Evolutionary conservation across 2,888 invertebrate species (phyloP), one percentile per base, ranked within the genome.

Genomic region (Colostygia pectinataria): DNA sequence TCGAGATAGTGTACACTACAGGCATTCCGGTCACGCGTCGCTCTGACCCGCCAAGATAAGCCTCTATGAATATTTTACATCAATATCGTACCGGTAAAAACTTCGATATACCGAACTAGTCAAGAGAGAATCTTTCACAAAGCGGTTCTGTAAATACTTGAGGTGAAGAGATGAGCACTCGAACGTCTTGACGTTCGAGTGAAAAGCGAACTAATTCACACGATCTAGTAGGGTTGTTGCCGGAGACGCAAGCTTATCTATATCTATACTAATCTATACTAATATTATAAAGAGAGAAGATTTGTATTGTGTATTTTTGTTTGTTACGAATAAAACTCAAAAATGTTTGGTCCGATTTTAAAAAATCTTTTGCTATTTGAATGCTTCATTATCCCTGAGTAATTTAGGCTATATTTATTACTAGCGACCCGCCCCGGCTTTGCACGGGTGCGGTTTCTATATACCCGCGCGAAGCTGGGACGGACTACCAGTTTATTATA

Each of bases 201-300:
- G 66, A 63, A 61, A 65, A 61, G 59, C 57, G 63, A 59, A 62
- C 63, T 61, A 59, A 67, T 74, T 71, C 73, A 66, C 74, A 74
- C 67, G 67, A 52, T 33, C 39, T 32, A 15, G 27, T 25, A 27
- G 18, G 34, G 37, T 5, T 38, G 33, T 18, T 10, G 4, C 15
- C 7, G 4, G 14, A 28, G 7, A 24, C 20, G 5, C 1, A 4
- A 6, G 2, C 20, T 20, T 20, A 3, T 4, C 18, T 18, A n/a
- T n/a, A n/a, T n/a, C n/a, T n/a, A n/a, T n/a, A n/a, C n/a, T n/a
- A n/a, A n/a, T n/a, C n/a, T n/a, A n/a, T n/a, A n/a, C n/a, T n/a
- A n/a, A n/a, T n/a, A n/a, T n/a, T n/a, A n/a, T n/a, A n/a, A n/a
- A n/a, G n/a, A n/a, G n/a, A n/a, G n/a, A n/a, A n/a, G n/a, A n/a